Base-by-base conservation (phyloP, 1,140 invertebrate species). In the Drusus annulatus region DNA sequence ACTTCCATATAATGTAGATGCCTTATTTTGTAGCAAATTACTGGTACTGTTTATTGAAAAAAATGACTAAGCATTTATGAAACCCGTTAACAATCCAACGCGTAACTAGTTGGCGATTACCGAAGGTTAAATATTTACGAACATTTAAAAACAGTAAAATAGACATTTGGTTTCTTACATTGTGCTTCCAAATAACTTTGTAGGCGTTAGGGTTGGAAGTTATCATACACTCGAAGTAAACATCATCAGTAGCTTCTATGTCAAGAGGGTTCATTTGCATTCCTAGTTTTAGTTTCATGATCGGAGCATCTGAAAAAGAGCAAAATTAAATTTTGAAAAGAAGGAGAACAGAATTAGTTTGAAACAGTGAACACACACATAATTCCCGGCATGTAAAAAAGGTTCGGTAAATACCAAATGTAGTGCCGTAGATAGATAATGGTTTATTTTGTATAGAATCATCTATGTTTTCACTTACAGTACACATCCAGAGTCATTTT, bases 131-230 rank as follows among this genome's bases (percentile, higher is more conserved):
- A n/a, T n/a, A n/a, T n/a, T n/a, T n/a, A n/a, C n/a, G n/a, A n/a
- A n/a, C n/a, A n/a, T n/a, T n/a, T n/a, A n/a, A n/a, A n/a, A n/a
- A n/a, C n/a, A n/a, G n/a, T n/a, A n/a, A n/a, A n/a, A n/a, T n/a
- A n/a, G n/a, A n/a, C n/a, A n/a, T 10, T 45, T 13, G 36, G 36
- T 56, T 17, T 56, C 95, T 96, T 90, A 97, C 96, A 87, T 97
- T 96, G 88, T 97, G 96, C 85, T 95, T 95, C 96, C 96, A 97
- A 54, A 95, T 91, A 82, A 97, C 94, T 93, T 96, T 96, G 87
- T 96, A 96, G 84, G 95, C 94, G 60, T 90, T 90, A 7, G 96
- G 96, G 91, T 97, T 97, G 77, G 96, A 94, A 85, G 93, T 92
- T 78, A 97, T 94, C 86, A 94, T 94, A 88, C 96, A 97, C 87